Conservation (phyloP, 2,888 invertebrate species). For the Athrips mouffetella region DNA sequence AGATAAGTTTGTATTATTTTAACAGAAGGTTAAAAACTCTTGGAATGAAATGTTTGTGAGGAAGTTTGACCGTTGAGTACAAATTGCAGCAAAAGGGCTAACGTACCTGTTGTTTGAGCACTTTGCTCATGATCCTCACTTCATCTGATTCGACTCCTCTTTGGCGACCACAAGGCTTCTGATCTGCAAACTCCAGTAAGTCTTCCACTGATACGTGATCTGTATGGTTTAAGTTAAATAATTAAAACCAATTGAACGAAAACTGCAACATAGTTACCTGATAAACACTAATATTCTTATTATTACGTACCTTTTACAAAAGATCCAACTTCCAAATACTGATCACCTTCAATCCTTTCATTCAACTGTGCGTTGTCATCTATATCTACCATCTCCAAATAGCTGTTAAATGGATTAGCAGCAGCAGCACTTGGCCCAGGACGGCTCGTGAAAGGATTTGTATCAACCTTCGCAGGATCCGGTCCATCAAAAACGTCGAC, state of each 20-base stretch:
- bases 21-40: not conserved
- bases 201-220: slow-evolving; percentile 96
- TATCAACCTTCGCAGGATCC: slow-evolving; percentile 30
- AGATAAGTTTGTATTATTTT: too few species aligned
- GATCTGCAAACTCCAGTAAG: slow-evolving; percentile 90
- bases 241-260: too few species aligned
- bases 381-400: slow-evolving; percentile 23
- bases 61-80: too few species aligned
- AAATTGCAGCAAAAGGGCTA: not conserved
- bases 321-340: slow-evolving; percentile 43
- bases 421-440: slow-evolving; percentile 31
- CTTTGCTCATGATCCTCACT: slow-evolving; percentile 94
- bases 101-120: slow-evolving; percentile 84
- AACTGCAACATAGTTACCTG: too few species aligned
- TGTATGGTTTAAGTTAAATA: slow-evolving; percentile 41
- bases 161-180: slow-evolving; percentile 88
- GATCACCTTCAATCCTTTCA: slow-evolving; percentile 12
- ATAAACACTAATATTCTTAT: too few species aligned
- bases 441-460: slow-evolving; percentile 45
- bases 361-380: slow-evolving; percentile 3
- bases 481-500: slow-evolving; percentile 47
- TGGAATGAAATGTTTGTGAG: not conserved
- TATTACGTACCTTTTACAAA: slow-evolving; percentile 59
- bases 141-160: slow-evolving; percentile 93
- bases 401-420: slow-evolving; percentile 44